Evolutionary conservation across 2,113 vertebrate species (phyloP).

Genomic region (Camelus bactrianus): DNA sequence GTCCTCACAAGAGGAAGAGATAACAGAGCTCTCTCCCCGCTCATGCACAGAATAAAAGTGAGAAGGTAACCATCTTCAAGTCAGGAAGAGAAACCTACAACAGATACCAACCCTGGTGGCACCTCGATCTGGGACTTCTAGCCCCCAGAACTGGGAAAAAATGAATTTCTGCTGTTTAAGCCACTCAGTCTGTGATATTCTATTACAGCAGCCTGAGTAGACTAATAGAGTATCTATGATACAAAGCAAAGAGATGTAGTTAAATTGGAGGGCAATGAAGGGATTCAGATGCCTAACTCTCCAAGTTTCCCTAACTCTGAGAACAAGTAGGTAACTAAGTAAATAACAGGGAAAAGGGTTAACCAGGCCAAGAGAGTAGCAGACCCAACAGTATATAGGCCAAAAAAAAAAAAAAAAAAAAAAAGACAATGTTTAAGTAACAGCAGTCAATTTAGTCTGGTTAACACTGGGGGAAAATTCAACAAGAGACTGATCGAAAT

Average conservation of each 20-base stretch:
- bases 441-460: not conserved
- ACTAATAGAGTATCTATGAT: not conserved
- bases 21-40: not conserved
- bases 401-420: not conserved
- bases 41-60: not conserved
- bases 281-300: not conserved
- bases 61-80: not conserved
- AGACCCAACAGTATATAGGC: not conserved
- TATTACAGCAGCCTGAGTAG: not conserved
- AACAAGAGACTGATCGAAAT: conserved; percentile 3
- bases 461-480: not conserved
- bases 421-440: not conserved
- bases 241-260: not conserved
- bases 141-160: not conserved
- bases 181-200: not conserved
- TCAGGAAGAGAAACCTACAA: not conserved
- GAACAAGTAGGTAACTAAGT: not conserved
- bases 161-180: conserved; percentile 11
- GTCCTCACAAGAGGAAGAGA: not conserved
- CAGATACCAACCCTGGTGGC: not conserved
- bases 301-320: not conserved
- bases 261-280: not conserved
- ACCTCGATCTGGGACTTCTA: not conserved
- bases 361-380: not conserved
- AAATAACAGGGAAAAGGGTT: not conserved